phyloP scores from a whole-genome alignment of 2,113 vertebrate genomes.

The Notechis scutatus region DNA sequence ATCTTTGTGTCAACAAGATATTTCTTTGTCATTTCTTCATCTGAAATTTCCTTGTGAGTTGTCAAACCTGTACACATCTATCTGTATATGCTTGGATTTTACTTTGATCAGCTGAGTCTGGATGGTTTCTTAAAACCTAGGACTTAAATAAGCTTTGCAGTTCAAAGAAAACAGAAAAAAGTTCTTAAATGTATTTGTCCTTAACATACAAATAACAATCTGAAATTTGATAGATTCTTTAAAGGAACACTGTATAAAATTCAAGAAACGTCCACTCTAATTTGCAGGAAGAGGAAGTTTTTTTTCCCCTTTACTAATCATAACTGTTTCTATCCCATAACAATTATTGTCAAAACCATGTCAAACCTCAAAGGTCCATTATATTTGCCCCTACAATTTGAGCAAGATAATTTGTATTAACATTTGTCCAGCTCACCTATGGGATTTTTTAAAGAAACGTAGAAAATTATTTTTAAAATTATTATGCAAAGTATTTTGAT shows the following conservation, averaged over 20 bases:
- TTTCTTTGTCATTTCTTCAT: constrained; percentile 45
- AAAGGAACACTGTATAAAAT: constrained; percentile 36
- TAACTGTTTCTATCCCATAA: neutral
- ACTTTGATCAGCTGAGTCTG: constrained; percentile 55
- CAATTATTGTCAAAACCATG: neutral
- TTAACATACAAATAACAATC: constrained; percentile 38
- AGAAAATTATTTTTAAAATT: neutral
- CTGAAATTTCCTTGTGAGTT: constrained; percentile 52
- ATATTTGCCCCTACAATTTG: neutral
- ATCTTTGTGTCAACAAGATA: constrained; percentile 22
- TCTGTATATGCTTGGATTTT: constrained; percentile 52
- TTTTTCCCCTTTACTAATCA: neutral
- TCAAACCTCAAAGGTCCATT: neutral
- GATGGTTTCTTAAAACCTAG: constrained; percentile 40
- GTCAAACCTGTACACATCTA: constrained; percentile 45
- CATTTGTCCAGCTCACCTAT: neutral
- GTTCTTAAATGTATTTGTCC: constrained; percentile 41
- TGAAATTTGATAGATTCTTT: constrained; percentile 39
- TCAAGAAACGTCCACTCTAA: constrained; percentile 33
- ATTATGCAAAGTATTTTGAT: neutral
- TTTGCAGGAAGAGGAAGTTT: neutral
- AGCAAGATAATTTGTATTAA: neutral
- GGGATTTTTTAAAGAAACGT: neutral
- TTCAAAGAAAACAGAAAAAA: constrained; percentile 45
- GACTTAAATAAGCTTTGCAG: constrained; percentile 48